phyloP scores from a whole-genome alignment of 64 coral and sea anemone species.

The Stylophora pistillata region DNA sequence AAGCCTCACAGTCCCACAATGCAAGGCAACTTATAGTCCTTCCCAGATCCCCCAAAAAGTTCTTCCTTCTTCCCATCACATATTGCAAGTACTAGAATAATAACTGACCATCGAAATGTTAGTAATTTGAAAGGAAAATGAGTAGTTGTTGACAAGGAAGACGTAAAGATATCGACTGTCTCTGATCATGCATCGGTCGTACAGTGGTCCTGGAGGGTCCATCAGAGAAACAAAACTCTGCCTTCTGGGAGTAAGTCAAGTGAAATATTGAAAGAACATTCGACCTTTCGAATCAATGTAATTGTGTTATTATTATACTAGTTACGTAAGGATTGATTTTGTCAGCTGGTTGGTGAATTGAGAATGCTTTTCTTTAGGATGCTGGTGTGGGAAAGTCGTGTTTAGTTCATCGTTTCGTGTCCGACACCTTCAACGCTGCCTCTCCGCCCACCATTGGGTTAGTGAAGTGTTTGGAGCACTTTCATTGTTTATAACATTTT shows the following conservation, averaged over 20 bases:
- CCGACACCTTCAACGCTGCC: conserved; percentile 82
- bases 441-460: conserved; percentile 97
- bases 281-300: background rate
- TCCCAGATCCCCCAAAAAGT: background rate
- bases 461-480: background rate
- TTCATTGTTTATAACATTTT: too few species aligned
- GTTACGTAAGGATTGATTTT: background rate
- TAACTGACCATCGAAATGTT: background rate
- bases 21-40: background rate
- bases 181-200: conserved; percentile 46
- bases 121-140: background rate
- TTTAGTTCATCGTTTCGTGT: conserved; percentile 94
- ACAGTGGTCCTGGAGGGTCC: conserved; percentile 48
- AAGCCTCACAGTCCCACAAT: background rate
- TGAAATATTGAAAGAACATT: background rate
- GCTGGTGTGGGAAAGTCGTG: conserved; percentile 97
- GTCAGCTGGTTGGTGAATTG: background rate
- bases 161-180: background rate
- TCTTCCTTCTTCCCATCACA: background rate
- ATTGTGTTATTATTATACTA: too few species aligned
- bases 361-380: conserved; percentile 61
- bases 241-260: conserved; percentile 77
- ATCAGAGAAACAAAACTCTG: conserved; percentile 97
- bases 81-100: conserved; percentile 1
- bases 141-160: background rate